Evolutionary conservation across 2,797 vertebrate species (phyloP).

Genomic region (Chaunax sp.): DNA sequence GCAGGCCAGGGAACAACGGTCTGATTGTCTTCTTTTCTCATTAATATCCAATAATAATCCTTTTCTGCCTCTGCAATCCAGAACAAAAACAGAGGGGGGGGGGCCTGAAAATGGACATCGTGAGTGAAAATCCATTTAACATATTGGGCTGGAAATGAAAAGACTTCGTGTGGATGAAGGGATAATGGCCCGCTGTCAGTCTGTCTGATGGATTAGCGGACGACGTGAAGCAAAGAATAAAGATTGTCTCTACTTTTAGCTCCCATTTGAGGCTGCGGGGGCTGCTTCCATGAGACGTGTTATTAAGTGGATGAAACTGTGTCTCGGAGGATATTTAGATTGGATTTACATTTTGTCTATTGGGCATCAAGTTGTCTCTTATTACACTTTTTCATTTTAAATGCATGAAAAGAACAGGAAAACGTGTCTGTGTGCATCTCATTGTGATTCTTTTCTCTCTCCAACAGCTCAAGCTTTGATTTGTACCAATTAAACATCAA

Average conservation of each 20-base stretch:
- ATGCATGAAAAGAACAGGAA: neutral
- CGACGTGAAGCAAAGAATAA: neutral
- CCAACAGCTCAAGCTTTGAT: neutral
- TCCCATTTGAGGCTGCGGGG: neutral
- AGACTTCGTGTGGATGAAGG: slow-evolving; percentile 21
- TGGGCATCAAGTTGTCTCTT: accelerated
- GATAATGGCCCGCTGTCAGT: slow-evolving; percentile 43
- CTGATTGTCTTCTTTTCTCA: neutral
- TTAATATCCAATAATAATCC: slow-evolving; percentile 18
- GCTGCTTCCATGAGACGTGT: neutral
- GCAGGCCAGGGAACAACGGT: slow-evolving; percentile 7
- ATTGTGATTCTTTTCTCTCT: neutral
- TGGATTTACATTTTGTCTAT: neutral
- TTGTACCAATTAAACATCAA: neutral
- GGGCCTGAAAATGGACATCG: slow-evolving; percentile 18
- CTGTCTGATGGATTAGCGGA: slow-evolving; percentile 19
- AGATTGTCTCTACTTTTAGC: slow-evolving; percentile 12
- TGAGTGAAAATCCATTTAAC: slow-evolving; percentile 45
- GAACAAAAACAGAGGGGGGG: slow-evolving; percentile 20
- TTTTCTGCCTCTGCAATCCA: slow-evolving; percentile 23
- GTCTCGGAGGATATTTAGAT: neutral
- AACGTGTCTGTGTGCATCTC: neutral
- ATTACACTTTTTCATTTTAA: neutral
- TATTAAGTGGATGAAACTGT: neutral
- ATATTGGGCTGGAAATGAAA: slow-evolving; percentile 28